Conservation (phyloP, 2,888 invertebrate species). For the Crocallis elinguaria region DNA sequence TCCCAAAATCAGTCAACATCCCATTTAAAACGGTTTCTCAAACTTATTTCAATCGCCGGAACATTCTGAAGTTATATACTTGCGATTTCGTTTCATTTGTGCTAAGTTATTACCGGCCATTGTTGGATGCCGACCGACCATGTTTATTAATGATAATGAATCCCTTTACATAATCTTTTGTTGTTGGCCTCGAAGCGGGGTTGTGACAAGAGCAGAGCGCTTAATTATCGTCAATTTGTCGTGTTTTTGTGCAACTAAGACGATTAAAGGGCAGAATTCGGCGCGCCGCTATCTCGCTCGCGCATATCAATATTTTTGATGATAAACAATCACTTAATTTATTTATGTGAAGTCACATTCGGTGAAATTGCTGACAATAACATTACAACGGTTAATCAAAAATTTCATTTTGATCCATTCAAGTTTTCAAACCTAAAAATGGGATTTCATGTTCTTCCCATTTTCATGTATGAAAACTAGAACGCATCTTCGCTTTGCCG, state of each 20-base stretch:
- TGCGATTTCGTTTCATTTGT: constrained; percentile 9
- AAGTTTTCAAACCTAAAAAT: too few relatives aligned
- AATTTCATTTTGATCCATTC: too few relatives aligned
- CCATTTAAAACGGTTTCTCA: background rate
- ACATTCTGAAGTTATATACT: constrained; percentile 12
- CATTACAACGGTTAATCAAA: too few relatives aligned
- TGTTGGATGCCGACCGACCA: constrained; percentile 26
- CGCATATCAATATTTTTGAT: too few relatives aligned
- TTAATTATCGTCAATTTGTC: constrained; percentile 26
- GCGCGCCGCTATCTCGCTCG: too few relatives aligned
- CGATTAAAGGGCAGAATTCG: too few relatives aligned
- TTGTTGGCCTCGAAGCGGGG: constrained; percentile 5
- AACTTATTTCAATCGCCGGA: constrained; percentile 3
- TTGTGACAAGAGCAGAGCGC: constrained; percentile 14
- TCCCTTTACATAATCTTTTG: constrained; percentile 35
- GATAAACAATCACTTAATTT: too few relatives aligned
- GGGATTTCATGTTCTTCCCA: too few relatives aligned
- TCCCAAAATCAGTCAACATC: background rate
- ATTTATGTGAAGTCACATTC: too few relatives aligned
- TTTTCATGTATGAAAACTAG: too few relatives aligned
- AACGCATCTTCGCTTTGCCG: too few relatives aligned
- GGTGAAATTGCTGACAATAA: too few relatives aligned
- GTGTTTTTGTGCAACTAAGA: constrained; percentile 5
- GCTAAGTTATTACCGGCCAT: constrained; percentile 28
- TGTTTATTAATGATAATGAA: constrained; percentile 34